Base-by-base conservation (phyloP, 2,888 invertebrate genomes). In the Amphipoea lucens region DNA sequence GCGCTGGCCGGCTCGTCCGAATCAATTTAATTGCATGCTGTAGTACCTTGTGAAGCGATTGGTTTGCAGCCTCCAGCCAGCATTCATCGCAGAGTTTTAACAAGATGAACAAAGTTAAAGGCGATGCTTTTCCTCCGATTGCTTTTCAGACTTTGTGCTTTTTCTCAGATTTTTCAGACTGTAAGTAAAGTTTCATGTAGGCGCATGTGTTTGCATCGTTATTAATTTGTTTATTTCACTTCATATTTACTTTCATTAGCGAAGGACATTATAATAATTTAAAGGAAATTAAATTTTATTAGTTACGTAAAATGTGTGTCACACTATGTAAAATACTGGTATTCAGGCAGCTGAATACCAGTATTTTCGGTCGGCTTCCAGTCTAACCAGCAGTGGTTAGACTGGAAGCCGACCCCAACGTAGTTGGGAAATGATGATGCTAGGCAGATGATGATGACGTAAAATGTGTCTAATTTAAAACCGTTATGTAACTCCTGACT, bases 1-100 rank as follows among this genome's bases (percentile, higher is more conserved):
- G 71, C 45, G 68, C 65, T 75, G 71, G 69, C 63, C 65, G 74
- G 69, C 66, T 73, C 65, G 87, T 72, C 67, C 69, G 69, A 78
- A 78, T 78, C 74, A 86, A 83, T 76, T 84, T 83, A 84, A 84
- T 84, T 86, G 83, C 78, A 73, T 57, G 69, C 87, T 75, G 78
- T 69, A 77, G 65, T 74, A 82, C 72, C 54, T 20, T 42, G 54
- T 65, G 71, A 17, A 70, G 66, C 78, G 83, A 86, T 84, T 75
- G 72, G 68, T 70, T 78, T 67, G 51, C 36, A 69, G 62, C 62
- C 54, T 63, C 62, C 76, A 74, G 73, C 29, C n/a, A 29, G 48
- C n/a, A 63, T 72, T 69, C 57, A 77, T 75, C 42, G n/a, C 12
- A 48, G 66, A 83, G 23, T 76, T 83, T 82, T 76, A 82, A 82